Conservation (phyloP, 2,113 vertebrate genomes). For the Leptodactylus fuscus region DNA sequence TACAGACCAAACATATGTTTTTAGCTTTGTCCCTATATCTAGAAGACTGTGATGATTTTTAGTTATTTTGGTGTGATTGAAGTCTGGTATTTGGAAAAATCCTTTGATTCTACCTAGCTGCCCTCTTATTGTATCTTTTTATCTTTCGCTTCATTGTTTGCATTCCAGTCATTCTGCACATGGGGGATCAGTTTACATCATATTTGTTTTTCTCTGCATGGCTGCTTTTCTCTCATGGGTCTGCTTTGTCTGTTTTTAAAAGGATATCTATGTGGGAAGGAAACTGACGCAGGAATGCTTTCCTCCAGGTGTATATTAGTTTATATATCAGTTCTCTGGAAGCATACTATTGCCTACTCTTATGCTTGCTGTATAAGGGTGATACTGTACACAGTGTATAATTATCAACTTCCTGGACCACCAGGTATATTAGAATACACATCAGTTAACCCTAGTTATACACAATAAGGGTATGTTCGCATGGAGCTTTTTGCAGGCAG, state of each 20-base stretch:
- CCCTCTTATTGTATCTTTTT: neutral
- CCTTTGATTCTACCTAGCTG: neutral
- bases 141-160: neutral
- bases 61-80: too few species aligned
- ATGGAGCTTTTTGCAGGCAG: too few species aligned
- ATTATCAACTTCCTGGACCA: too few species aligned
- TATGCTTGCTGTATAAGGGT: neutral
- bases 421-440: too few species aligned
- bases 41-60: too few species aligned
- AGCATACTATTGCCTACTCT: neutral
- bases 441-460: too few species aligned
- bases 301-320: neutral
- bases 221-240: neutral
- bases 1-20: too few species aligned
- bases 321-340: neutral
- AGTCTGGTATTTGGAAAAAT: neutral
- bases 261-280: neutral
- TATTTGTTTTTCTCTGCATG: slow-evolving; percentile 20
- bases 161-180: neutral
- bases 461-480: too few species aligned
- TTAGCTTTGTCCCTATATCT: too few species aligned
- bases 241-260: slow-evolving; percentile 10
- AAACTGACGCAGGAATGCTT: neutral
- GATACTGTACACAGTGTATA: neutral
- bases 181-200: neutral